Evolutionary conservation across 2,888 invertebrate species (phyloP), one percentile per base, ranked within the genome.

Genomic region (Lasioglossum leucozonium): DNA sequence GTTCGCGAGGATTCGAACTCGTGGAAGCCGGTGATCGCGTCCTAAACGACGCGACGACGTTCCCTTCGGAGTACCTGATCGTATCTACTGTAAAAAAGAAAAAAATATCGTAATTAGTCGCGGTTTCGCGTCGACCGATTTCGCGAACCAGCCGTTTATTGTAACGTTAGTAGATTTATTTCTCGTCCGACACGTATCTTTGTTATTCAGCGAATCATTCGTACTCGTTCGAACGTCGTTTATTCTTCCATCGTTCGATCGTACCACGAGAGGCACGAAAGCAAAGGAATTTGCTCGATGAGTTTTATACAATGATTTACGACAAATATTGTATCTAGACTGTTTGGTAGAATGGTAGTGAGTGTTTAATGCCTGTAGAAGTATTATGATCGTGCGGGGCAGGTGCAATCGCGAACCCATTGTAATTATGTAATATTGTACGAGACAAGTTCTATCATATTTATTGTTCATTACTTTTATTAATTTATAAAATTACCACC

Each of bases 21-120:
- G 8, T 95, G 95, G 95, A 94, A 94, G 84, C 95, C 95, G n/a
- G 93, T 95, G 91, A 91, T 94, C 77, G 91, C 93, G 26, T 86
- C 93, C 37, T 94, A 91, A 81, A 76, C n/a, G 37, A 55, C 42
- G 75, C 44, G 76, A 47, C 75, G 83, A 47, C 75, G 83, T 79
- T 82, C 83, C 82, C 62, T 83, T 83, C 74, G 78, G 84, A 88
- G 93, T 93, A 93, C 93, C 93, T 93, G 93, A 93, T 82, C 55
- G 69, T 79, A 73, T 58, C 69, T 78, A 77, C 81, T 58, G 78
- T 74, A 72, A 86, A n/a, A n/a, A n/a, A n/a, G n/a, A n/a, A n/a
- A n/a, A n/a, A 81, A 71, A 90, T 75, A 40, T 69, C 65, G 51
- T 77, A 82, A 84, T 82, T 44, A 13, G 16, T 40, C 30, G 77